Percentiles rank a stretch among this genome's conserved stretches.
phyloP scores from a whole-genome alignment of 2,797 vertebrate genomes.

The Rhynchonycteris naso region DNA sequence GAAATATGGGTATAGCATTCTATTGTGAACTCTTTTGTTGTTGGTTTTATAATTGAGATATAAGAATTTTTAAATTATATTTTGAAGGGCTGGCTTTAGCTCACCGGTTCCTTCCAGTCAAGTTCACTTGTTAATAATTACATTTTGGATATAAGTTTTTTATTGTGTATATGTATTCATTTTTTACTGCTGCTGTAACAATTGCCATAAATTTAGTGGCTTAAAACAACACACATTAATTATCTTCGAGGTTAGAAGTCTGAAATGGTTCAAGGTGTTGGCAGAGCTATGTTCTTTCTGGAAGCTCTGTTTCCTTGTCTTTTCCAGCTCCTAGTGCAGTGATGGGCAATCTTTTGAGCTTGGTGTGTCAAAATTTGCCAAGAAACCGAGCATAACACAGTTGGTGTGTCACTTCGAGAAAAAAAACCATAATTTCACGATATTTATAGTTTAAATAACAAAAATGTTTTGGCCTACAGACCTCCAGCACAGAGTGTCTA shows the following conservation, averaged over 20 bases:
- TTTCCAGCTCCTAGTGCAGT: neutral
- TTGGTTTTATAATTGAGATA: neutral
- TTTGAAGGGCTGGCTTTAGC: no score
- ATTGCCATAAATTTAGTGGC: neutral
- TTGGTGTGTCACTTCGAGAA: no score
- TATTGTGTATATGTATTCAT: neutral
- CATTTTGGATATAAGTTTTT: neutral
- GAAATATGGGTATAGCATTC: slow-evolving; percentile 1
- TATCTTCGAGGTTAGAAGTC: neutral
- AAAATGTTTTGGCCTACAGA: no score
- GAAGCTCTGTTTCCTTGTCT: neutral
- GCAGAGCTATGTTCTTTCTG: neutral
- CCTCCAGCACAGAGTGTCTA: no score
- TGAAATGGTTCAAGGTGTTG: neutral
- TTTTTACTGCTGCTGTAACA: neutral
- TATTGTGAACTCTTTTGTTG: neutral
- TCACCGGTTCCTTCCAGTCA: no score
- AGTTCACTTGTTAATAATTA: neutral
- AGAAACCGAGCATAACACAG: no score
- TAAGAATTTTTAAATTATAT: neutral
- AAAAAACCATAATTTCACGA: no score
- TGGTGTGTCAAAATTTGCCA: no score
- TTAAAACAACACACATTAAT: neutral
- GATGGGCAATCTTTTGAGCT: no score
- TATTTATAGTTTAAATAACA: no score